Percentiles rank a stretch among this genome's conserved stretches.
Conservation (phyloP, 2,888 invertebrate species). For the Dynastes grantii region DNA sequence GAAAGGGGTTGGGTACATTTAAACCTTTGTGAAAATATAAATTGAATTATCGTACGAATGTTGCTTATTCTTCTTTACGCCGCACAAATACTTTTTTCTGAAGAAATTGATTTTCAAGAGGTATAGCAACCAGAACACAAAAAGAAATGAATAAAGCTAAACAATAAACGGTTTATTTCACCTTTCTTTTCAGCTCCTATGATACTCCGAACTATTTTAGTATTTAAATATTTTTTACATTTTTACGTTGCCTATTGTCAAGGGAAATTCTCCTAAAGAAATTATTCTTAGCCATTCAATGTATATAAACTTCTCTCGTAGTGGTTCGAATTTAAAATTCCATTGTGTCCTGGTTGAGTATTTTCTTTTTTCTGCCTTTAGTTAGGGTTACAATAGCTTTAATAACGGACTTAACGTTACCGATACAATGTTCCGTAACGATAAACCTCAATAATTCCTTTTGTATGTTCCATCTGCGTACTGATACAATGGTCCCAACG, state of each 20-base stretch:
- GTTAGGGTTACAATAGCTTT: conserved; percentile 25
- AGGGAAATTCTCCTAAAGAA: background rate
- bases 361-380: conserved; percentile 18
- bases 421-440: conserved; percentile 22
- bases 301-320: conserved; percentile 19
- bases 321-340: conserved; percentile 20
- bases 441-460: conserved; percentile 36
- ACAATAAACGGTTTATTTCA: too few relatives aligned
- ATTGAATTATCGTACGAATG: conserved; percentile 35
- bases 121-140: background rate
- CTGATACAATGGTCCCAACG: conserved; percentile 25
- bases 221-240: background rate
- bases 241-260: background rate
- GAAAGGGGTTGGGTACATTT: conserved; percentile 9
- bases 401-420: conserved; percentile 23
- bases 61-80: background rate
- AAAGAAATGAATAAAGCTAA: background rate
- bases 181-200: too few relatives aligned
- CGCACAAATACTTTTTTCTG: conserved; percentile 2
- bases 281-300: background rate
- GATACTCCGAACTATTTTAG: background rate
- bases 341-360: conserved; percentile 1
- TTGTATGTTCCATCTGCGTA: conserved; percentile 21
- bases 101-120: background rate
- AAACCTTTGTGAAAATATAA: conserved; percentile 37